These are phyloP conservation scores for Arrhamphus sclerolepis DNA, from an alignment of 2,797 vertebrate genomes.

Conservation along the genomic window DNA sequence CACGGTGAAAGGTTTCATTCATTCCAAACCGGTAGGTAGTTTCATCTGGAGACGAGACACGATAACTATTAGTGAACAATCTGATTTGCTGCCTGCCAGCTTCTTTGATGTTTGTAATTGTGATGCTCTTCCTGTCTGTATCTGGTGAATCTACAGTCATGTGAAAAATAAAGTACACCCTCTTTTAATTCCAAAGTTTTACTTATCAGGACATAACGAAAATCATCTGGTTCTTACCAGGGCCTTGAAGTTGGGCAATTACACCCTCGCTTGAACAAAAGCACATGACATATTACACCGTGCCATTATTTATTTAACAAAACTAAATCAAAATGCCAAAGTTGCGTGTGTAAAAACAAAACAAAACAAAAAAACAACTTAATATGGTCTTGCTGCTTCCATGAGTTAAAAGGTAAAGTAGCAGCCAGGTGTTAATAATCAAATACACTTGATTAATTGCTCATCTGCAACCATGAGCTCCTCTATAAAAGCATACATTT, in stretches of 20 bases:
- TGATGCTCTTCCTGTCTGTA: constrained; percentile 7
- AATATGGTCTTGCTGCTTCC: not conserved
- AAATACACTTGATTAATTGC: not conserved
- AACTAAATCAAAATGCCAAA: not conserved
- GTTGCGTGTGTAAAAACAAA: not conserved
- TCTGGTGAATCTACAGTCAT: constrained; percentile 13
- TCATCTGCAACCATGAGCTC: too few species aligned
- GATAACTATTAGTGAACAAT: constrained; percentile 38
- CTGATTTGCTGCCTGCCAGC: constrained; percentile 44
- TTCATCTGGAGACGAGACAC: constrained; percentile 31
- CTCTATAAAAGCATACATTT: too few species aligned
- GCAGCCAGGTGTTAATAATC: not conserved
- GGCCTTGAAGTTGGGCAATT: too few species aligned
- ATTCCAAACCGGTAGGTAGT: constrained; percentile 13
- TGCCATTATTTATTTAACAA: not conserved
- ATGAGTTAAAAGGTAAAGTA: not conserved
- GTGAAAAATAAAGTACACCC: not conserved
- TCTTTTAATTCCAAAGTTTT: not conserved
- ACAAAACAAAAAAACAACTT: too few species aligned
- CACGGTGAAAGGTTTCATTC: constrained; percentile 45
- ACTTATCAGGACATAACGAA: too few species aligned
- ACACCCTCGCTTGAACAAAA: not conserved
- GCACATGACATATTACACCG: not conserved
- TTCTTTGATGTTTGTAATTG: constrained; percentile 51
- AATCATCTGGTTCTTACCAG: too few species aligned